Conservation (phyloP, 1,140 invertebrate genomes). For the Anastrepha obliqua region DNA sequence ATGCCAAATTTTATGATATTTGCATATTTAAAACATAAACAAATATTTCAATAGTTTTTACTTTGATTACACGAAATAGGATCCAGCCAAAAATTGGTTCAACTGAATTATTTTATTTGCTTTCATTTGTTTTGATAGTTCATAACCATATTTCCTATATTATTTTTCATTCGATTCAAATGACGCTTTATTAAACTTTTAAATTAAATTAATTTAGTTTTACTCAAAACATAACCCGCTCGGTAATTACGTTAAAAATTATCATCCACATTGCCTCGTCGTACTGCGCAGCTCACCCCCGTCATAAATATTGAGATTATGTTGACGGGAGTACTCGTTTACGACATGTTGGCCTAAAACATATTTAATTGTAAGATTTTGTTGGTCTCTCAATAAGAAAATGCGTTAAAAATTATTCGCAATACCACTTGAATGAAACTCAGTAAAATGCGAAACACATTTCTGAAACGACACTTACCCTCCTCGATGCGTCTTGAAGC, state of each 20-base stretch:
- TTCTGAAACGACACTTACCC: conserved; percentile 76
- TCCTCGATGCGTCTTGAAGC: conserved; percentile 81
- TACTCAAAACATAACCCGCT: not conserved
- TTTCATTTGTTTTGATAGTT: not conserved
- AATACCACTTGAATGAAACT: not conserved
- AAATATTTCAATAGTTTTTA: no score
- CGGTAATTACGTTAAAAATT: conserved; percentile 65
- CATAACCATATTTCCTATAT: conserved; percentile 5
- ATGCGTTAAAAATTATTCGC: no score
- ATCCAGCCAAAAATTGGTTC: not conserved
- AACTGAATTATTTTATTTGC: not conserved
- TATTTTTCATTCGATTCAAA: conserved; percentile 3
- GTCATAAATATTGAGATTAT: conserved; percentile 83
- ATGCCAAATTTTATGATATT: no score
- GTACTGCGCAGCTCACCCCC: conserved; percentile 81
- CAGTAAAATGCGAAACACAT: not conserved
- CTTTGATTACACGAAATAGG: not conserved
- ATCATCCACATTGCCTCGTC: conserved; percentile 84
- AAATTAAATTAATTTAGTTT: conserved; percentile 38
- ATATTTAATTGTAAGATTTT: not conserved
- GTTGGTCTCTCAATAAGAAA: not conserved
- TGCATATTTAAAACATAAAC: no score
- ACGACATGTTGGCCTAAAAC: conserved; percentile 76
- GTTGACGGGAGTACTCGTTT: conserved; percentile 81
- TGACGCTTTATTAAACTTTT: conserved; percentile 25